These are phyloP conservation scores for Drosophila parvula DNA, from an alignment of 1,140 invertebrate genomes.

Conservation along the genomic window DNA sequence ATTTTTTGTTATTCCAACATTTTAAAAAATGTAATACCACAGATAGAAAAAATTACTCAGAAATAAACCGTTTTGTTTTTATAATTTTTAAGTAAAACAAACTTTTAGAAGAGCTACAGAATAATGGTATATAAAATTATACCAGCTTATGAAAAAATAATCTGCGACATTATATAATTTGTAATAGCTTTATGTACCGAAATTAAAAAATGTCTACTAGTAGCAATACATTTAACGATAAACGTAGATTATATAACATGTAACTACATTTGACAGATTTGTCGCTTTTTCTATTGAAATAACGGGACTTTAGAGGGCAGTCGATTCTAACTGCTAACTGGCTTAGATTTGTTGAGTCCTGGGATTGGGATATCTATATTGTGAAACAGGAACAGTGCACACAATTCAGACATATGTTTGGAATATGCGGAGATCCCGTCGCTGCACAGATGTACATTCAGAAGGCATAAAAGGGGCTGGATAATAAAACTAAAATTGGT, in stretches of 20 bases:
- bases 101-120: too few relatives aligned
- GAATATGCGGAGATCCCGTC: constrained; percentile 42
- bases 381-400: constrained; percentile 50
- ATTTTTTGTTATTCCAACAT: too few relatives aligned
- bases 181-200: not conserved
- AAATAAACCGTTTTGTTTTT: too few relatives aligned
- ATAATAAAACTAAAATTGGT: constrained; percentile 43
- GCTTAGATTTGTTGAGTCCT: constrained; percentile 25
- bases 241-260: not conserved
- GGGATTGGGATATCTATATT: constrained; percentile 33
- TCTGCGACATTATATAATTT: not conserved
- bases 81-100: too few relatives aligned
- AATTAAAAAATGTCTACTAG: not conserved
- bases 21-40: too few relatives aligned
- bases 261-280: constrained; percentile 19
- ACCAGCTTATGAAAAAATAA: not conserved
- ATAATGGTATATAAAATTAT: too few relatives aligned
- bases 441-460: constrained; percentile 30
- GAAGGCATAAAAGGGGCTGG: constrained; percentile 28
- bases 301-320: not conserved
- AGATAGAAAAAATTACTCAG: too few relatives aligned
- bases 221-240: not conserved
- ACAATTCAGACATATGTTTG: constrained; percentile 81
- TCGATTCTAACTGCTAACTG: constrained; percentile 22
- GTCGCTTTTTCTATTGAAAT: not conserved